Conservation (phyloP, 2,113 vertebrate genomes). For the Isurus oxyrinchus region DNA sequence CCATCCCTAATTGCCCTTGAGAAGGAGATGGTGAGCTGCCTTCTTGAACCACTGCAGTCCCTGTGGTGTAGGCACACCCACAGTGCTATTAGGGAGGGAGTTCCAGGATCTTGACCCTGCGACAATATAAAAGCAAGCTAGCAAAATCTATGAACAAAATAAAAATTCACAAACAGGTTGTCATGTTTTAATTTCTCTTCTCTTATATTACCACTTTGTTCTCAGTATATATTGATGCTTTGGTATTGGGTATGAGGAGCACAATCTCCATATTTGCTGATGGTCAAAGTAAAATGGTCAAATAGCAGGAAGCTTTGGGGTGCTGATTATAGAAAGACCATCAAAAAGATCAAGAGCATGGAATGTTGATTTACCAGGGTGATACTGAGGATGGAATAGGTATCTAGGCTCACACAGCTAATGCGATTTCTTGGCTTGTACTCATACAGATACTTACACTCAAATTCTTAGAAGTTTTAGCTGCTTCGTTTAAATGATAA, state of each 20-base stretch:
- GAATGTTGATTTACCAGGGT: not conserved
- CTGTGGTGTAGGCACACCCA: no score
- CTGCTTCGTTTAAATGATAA: not conserved
- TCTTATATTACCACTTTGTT: not conserved
- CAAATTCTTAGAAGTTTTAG: not conserved
- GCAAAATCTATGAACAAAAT: not conserved
- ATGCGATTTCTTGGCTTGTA: not conserved
- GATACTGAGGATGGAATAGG: not conserved
- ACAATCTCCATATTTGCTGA: not conserved
- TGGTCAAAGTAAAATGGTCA: not conserved
- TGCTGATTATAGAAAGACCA: not conserved
- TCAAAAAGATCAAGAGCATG: not conserved
- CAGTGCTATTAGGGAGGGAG: no score
- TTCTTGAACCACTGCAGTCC: no score
- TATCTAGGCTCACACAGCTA: not conserved
- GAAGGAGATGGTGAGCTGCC: no score
- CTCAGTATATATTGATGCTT: not conserved
- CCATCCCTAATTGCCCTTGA: no score
- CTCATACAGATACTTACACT: not conserved
- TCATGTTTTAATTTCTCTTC: not conserved
- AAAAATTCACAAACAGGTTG: not conserved
- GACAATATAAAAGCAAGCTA: not conserved
- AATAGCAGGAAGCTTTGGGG: not conserved
- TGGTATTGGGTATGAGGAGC: not conserved
- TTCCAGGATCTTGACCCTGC: no score